Percentiles rank a stretch among this genome's conserved stretches.
Evolutionary conservation across 1,140 invertebrate species (phyloP).

Genomic region (Pseudomyrmex flavicornis): DNA sequence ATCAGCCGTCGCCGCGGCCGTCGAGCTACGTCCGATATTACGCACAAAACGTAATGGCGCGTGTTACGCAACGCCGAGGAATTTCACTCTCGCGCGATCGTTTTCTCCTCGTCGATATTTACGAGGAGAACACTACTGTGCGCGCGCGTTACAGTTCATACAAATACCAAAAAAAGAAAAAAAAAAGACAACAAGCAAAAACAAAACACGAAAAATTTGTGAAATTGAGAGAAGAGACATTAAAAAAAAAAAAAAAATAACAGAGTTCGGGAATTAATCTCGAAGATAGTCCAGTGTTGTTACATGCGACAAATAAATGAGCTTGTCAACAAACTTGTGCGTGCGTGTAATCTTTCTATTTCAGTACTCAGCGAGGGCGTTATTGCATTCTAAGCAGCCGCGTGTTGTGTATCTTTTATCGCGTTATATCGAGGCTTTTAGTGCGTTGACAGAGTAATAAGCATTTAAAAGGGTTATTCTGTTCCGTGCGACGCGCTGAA

Average conservation of each 20-base stretch:
- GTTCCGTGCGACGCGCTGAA: constrained; percentile 20
- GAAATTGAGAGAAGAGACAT: background rate
- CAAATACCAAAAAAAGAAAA: background rate
- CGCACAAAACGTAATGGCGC: constrained; percentile 28
- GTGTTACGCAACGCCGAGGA: constrained; percentile 47
- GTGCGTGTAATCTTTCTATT: constrained; percentile 4
- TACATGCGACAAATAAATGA: background rate
- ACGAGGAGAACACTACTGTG: background rate
- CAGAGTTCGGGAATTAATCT: background rate
- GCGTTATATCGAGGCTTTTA: constrained; percentile 55
- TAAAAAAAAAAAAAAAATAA: background rate
- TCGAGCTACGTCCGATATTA: constrained; percentile 11
- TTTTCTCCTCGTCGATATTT: constrained; percentile 36
- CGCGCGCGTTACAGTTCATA: background rate
- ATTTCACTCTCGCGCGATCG: constrained; percentile 49
- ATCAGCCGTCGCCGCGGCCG: constrained; percentile 13
- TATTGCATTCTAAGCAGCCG: constrained; percentile 36
- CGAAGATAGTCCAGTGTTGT: background rate
- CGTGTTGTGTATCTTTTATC: constrained; percentile 40
- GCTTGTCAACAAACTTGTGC: constrained; percentile 29
- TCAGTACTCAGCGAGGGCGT: background rate
- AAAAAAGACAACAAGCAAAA: no score
- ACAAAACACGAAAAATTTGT: no score
- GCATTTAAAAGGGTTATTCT: constrained; percentile 51
- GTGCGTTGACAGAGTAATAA: constrained; percentile 50